Conservation (phyloP, 2,113 vertebrate species). For the Dipodomys stephensi region DNA sequence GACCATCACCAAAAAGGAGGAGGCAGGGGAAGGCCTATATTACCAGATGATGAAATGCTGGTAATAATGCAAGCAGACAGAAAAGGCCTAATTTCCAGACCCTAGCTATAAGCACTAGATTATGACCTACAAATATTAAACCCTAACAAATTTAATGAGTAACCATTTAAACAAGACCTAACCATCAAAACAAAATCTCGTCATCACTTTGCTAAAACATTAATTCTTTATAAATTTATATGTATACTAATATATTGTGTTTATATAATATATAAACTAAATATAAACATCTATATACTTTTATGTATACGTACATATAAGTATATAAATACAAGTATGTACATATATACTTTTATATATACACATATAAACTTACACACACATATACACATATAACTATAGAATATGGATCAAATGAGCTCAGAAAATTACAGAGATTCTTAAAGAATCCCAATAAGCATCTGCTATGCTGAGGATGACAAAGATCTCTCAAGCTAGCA, state of each 20-base stretch:
- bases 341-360: too few relatives aligned
- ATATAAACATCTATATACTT: too few relatives aligned
- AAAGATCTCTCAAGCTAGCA: not conserved
- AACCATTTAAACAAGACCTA: not conserved
- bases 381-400: not conserved
- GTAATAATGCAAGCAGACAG: not conserved
- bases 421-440: conserved; percentile 34
- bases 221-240: not conserved
- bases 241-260: not conserved
- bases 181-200: conserved; percentile 1
- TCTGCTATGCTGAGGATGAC: not conserved
- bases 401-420: not conserved
- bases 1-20: too few relatives aligned
- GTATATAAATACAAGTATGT: too few relatives aligned
- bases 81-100: conserved; percentile 5
- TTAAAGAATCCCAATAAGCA: not conserved
- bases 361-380: too few relatives aligned
- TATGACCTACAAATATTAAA: conserved; percentile 6
- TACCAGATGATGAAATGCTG: not conserved
- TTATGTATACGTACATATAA: too few relatives aligned
- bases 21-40: too few relatives aligned
- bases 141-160: conserved; percentile 31
- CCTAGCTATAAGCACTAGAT: not conserved
- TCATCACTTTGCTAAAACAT: not conserved
- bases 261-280: too few relatives aligned